These are phyloP conservation scores for Micronycteris hirsuta DNA, from an alignment of 2,113 vertebrate species.

Conservation along the genomic window DNA sequence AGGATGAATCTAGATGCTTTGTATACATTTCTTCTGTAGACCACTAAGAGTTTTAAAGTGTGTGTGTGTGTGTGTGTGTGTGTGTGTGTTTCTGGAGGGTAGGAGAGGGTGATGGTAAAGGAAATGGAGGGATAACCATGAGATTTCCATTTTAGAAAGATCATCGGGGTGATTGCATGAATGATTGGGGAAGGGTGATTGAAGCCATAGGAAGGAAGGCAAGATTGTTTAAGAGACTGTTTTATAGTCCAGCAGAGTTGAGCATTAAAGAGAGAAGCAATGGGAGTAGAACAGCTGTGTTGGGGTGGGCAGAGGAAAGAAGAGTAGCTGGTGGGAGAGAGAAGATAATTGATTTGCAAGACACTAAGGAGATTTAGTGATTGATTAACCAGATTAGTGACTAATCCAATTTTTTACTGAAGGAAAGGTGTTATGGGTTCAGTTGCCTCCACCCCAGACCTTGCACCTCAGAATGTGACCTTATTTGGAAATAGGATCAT, in stretches of 20 bases:
- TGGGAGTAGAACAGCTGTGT: background rate
- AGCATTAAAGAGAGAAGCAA: background rate
- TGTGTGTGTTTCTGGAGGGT: background rate
- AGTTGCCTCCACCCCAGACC: background rate
- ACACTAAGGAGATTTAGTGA: background rate
- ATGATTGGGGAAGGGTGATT: background rate
- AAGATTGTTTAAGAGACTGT: background rate
- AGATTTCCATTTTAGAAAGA: background rate
- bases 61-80: background rate
- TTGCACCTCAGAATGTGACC: background rate
- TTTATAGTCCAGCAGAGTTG: background rate
- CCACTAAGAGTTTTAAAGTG: background rate
- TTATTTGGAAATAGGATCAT: background rate
- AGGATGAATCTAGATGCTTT: background rate
- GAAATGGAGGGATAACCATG: background rate
- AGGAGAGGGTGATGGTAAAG: background rate
- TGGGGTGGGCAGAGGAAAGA: background rate
- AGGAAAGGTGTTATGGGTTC: background rate
- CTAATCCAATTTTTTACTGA: background rate
- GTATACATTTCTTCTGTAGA: background rate
- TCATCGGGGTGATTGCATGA: background rate
- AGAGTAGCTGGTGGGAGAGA: background rate
- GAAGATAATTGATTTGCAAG: background rate
- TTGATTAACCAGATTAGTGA: background rate
- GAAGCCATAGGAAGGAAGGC: background rate